These are phyloP conservation scores for Emydura subglobosa DNA, from an alignment of 2,113 vertebrate species.

Conservation along the genomic window DNA sequence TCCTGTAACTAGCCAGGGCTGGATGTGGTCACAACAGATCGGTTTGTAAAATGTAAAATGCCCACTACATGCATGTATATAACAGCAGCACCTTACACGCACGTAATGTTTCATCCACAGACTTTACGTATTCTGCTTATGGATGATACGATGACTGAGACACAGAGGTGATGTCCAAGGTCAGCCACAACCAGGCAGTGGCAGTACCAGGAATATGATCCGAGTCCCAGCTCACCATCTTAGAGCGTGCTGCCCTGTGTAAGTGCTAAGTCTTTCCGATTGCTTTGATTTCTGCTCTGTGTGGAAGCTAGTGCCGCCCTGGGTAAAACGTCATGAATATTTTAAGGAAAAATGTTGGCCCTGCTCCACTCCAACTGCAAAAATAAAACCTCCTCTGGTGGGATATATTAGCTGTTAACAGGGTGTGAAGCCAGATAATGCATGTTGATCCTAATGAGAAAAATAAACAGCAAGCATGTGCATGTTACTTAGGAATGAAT, in stretches of 20 bases:
- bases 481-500: accelerated
- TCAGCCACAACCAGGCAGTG: background rate
- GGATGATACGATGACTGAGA: accelerated
- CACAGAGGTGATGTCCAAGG: background rate
- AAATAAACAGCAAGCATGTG: accelerated
- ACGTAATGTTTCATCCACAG: background rate
- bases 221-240: background rate
- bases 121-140: accelerated
- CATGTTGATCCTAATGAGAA: accelerated
- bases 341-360: accelerated
- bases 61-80: too few species aligned
- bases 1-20: background rate
- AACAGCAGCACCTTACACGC: background rate
- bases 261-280: background rate
- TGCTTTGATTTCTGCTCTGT: background rate
- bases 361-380: accelerated
- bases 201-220: background rate
- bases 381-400: background rate
- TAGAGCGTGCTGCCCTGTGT: background rate
- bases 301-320: accelerated
- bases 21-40: background rate
- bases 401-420: accelerated
- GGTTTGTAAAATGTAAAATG: background rate
- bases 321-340: accelerated
- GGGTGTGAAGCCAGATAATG: accelerated